Percentiles rank a stretch among this genome's conserved stretches.
phyloP scores from a whole-genome alignment of 2,113 vertebrate genomes.

The Otis tarda region DNA sequence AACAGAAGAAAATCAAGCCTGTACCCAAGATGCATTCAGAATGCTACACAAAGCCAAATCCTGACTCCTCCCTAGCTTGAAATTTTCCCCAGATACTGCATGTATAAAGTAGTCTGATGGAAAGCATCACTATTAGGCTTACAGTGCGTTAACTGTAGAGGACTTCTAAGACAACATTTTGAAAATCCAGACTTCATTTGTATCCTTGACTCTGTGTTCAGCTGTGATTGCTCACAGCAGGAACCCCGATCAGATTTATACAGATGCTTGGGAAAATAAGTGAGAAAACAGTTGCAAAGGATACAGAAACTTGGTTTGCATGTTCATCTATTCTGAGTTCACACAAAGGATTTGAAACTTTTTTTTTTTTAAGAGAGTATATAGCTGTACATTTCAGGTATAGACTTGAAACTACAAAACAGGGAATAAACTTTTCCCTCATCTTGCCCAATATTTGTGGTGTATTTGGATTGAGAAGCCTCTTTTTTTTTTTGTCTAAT shows the following conservation, averaged over 20 bases:
- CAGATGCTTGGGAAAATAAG: neutral
- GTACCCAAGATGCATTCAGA: neutral
- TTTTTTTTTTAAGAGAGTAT: neutral
- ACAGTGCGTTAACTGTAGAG: neutral
- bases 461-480: neutral
- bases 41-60: neutral
- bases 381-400: neutral
- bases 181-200: neutral
- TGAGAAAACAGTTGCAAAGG: neutral
- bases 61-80: neutral
- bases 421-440: neutral
- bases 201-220: neutral
- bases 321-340: neutral
- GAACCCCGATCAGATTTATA: neutral
- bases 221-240: neutral
- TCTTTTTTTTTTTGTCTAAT: neutral
- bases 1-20: neutral
- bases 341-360: neutral
- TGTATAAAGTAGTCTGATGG: neutral
- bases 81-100: neutral
- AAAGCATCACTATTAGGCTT: neutral
- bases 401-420: neutral
- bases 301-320: neutral
- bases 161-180: neutral
- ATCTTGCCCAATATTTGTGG: neutral